Evolutionary conservation across 1,140 invertebrate genomes (phyloP).

Genomic region (Rhopalosiphum maidis): DNA sequence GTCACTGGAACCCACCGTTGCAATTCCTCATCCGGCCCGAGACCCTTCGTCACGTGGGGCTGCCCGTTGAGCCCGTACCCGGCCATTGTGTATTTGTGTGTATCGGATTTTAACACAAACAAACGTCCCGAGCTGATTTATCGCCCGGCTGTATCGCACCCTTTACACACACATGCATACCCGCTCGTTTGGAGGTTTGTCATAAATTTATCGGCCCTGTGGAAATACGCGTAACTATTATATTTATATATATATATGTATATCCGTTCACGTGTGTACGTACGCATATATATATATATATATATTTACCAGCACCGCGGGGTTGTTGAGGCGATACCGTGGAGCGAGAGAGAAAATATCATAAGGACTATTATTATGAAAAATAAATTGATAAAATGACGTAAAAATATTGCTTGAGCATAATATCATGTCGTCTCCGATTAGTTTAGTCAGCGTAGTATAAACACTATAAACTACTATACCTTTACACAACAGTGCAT

Average conservation of each 20-base stretch:
- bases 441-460: neutral
- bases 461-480: too few relatives aligned
- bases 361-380: neutral
- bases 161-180: slow-evolving; percentile 24
- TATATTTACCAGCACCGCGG: neutral
- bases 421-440: neutral
- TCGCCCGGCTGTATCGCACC: slow-evolving; percentile 38
- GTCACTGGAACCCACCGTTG: slow-evolving; percentile 17
- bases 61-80: neutral
- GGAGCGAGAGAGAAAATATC: neutral
- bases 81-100: neutral
- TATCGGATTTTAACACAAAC: slow-evolving; percentile 53
- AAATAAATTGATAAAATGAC: slow-evolving; percentile 30
- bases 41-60: slow-evolving; percentile 46
- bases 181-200: slow-evolving; percentile 25
- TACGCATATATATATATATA: neutral
- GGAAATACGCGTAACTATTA: slow-evolving; percentile 26
- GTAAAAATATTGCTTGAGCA: neutral
- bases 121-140: slow-evolving; percentile 46
- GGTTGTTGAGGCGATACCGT: neutral
- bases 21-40: slow-evolving; percentile 38
- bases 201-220: slow-evolving; percentile 43
- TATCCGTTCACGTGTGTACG: neutral
- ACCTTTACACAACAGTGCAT: neutral
- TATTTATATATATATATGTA: neutral